These are phyloP conservation scores for Orius laevigatus DNA, from an alignment of 1,140 invertebrate genomes.

Conservation along the genomic window DNA sequence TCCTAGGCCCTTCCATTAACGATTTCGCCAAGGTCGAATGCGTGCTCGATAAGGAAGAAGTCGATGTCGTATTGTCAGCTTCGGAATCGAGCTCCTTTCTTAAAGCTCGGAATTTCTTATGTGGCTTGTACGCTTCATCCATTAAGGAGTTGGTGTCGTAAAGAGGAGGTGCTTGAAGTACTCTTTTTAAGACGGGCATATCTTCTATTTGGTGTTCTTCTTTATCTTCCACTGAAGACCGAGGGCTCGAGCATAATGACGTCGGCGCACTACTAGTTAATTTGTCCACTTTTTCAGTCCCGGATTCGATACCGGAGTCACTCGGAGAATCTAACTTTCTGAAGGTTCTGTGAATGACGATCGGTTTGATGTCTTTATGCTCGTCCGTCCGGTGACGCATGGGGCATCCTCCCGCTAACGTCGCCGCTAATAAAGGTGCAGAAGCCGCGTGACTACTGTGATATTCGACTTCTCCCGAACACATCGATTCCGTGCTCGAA, in stretches of 20 bases:
- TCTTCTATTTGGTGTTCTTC: constrained; percentile 58
- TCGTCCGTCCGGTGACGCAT: constrained; percentile 47
- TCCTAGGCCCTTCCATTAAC: constrained; percentile 70
- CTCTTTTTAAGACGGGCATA: constrained; percentile 83
- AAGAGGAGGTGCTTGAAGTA: constrained; percentile 76
- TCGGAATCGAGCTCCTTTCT: constrained; percentile 61
- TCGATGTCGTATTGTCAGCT: constrained; percentile 38
- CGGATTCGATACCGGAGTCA: constrained; percentile 82
- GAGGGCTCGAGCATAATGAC: constrained; percentile 67
- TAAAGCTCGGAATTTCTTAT: constrained; percentile 81
- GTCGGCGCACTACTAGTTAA: constrained; percentile 50
- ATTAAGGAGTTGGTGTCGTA: constrained; percentile 77
- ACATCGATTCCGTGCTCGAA: constrained; percentile 64
- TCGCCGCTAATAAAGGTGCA: constrained; percentile 59
- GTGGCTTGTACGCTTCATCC: constrained; percentile 87
- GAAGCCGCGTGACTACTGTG: constrained; percentile 34
- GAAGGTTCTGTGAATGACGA: constrained; percentile 30
- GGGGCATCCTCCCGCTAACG: constrained; percentile 50
- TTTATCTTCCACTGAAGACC: constrained; percentile 68
- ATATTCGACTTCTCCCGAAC: constrained; percentile 39
- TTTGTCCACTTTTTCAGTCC: constrained; percentile 69
- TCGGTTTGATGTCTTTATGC: constrained; percentile 44
- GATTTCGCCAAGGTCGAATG: constrained; percentile 75
- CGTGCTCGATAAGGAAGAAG: constrained; percentile 52
- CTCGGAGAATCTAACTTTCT: constrained; percentile 75